Evolutionary conservation across 2,113 vertebrate species (phyloP).

Genomic region (Suncus etruscus): DNA sequence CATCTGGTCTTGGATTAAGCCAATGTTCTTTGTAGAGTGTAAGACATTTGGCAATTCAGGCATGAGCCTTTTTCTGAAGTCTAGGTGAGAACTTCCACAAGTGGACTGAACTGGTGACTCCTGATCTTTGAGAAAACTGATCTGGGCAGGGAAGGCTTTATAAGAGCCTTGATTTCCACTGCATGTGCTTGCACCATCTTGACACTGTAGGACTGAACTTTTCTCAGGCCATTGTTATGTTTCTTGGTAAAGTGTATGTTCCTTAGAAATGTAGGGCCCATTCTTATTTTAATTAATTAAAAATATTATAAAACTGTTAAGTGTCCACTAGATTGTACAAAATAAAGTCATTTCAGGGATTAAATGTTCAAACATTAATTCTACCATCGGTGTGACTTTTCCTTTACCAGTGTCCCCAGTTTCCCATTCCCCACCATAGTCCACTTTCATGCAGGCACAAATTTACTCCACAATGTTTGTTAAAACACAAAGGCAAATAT

Average conservation of each 20-base stretch:
- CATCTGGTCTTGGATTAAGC: not conserved
- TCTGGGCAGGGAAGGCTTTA: constrained; percentile 68
- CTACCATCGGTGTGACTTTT: no score
- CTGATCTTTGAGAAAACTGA: constrained; percentile 44
- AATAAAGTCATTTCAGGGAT: not conserved
- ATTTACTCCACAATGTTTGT: no score
- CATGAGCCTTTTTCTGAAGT: constrained; percentile 58
- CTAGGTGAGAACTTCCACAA: constrained; percentile 66
- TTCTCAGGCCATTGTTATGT: constrained; percentile 96
- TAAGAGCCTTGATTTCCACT: constrained; percentile 63
- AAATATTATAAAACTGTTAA: not conserved
- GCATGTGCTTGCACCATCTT: constrained; percentile 78
- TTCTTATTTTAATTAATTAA: no score
- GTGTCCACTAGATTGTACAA: not conserved
- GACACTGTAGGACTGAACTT: constrained; percentile 89
- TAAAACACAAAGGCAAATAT: no score
- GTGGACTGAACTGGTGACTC: constrained; percentile 64
- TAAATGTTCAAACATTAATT: no score
- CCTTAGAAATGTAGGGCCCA: constrained; percentile 97
- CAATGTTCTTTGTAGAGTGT: constrained; percentile 3
- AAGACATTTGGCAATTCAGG: constrained; percentile 59
- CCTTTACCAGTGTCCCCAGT: no score
- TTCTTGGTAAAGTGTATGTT: constrained; percentile 99
- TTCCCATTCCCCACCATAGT: no score
- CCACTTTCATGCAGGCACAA: no score